A percentile compares a stretch with the other conserved stretches of the same genome.
Conservation (phyloP, 2,113 vertebrate genomes). For the Lucifuga dentata region DNA sequence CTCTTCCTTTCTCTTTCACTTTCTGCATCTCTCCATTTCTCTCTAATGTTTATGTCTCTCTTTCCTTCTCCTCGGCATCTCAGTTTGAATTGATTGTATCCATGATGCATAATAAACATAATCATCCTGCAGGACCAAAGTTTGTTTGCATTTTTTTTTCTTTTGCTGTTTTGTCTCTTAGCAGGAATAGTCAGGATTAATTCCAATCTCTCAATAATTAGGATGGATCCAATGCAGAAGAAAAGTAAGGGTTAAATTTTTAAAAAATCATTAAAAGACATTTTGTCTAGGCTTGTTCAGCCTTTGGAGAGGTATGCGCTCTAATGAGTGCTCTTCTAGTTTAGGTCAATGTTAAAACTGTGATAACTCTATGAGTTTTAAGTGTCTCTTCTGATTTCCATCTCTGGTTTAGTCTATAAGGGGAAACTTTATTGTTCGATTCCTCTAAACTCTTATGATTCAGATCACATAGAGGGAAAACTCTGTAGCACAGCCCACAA, state of each 20-base stretch:
- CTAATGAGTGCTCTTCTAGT: no score
- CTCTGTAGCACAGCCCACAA: constrained; percentile 1
- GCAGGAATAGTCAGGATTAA: no score
- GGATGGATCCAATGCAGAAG: no score
- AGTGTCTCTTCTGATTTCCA: constrained; percentile 5
- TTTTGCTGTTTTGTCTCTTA: no score
- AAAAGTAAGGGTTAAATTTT: no score
- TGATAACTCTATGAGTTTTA: not conserved
- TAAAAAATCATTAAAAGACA: no score
- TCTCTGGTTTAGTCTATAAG: no score
- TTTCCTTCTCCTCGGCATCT: not conserved
- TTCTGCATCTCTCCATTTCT: not conserved
- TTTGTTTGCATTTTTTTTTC: no score
- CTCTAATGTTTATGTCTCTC: not conserved
- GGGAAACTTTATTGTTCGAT: not conserved
- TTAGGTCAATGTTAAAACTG: no score
- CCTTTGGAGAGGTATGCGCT: no score
- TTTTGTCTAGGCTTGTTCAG: no score
- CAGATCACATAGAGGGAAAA: not conserved
- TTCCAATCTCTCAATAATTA: no score
- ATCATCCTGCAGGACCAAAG: not conserved
- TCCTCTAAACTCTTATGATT: constrained; percentile 10
- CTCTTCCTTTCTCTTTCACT: not conserved
- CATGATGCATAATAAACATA: constrained; percentile 22
- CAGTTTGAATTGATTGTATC: not conserved